A percentile compares a stretch with the other conserved stretches of the same genome.
Evolutionary conservation across 2,113 vertebrate species (phyloP).

Genomic region (Jaculus jaculus): DNA sequence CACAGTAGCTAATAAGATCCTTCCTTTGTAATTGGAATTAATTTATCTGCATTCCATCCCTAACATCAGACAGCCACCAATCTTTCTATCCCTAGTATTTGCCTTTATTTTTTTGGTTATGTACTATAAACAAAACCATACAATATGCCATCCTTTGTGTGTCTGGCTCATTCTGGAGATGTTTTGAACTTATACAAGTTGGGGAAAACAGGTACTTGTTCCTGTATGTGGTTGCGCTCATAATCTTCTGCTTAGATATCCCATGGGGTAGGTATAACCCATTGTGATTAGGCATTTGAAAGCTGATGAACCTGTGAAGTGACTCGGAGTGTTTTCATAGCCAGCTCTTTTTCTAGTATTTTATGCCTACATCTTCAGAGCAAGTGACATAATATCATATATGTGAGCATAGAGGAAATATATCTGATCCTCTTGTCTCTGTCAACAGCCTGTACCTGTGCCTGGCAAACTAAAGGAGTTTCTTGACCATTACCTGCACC

Average conservation of each 20-base stretch:
- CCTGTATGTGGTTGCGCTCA: neutral
- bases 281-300: neutral
- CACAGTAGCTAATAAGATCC: neutral
- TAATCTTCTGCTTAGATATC: neutral
- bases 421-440: neutral
- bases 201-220: neutral
- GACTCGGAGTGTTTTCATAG: neutral
- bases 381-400: neutral
- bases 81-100: neutral
- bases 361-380: neutral
- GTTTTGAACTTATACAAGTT: neutral
- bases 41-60: neutral
- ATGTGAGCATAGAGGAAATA: neutral
- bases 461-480: neutral
- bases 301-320: neutral
- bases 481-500: neutral
- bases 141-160: neutral
- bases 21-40: neutral
- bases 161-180: neutral
- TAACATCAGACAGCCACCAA: neutral
- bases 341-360: neutral
- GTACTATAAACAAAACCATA: neutral
- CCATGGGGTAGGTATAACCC: too few species aligned
- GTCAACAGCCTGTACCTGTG: rapidly evolving
- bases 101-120: neutral